Conservation (phyloP, 2,797 vertebrate species). For the Lagodon rhomboides region DNA sequence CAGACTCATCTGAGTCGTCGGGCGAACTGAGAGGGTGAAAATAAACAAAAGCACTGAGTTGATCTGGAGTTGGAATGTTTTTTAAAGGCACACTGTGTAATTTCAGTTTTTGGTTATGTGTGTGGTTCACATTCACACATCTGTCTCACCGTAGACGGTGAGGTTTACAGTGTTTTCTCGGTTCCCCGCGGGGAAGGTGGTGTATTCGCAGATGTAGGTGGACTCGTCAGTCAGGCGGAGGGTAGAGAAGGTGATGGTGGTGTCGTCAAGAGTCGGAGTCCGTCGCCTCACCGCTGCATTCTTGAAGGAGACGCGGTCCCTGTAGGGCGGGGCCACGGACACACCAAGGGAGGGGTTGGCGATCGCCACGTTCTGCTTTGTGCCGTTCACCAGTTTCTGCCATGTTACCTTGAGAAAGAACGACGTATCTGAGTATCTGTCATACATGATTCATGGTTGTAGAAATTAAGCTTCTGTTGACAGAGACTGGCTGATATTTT, state of each 20-base stretch:
- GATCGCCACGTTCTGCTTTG: constrained; percentile 97
- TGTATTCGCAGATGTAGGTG: constrained; percentile 98
- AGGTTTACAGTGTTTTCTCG: constrained; percentile 96
- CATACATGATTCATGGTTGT: neutral
- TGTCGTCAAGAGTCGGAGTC: constrained; percentile 91
- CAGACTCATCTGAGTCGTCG: constrained; percentile 91
- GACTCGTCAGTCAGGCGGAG: constrained; percentile 94
- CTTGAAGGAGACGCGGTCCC: constrained; percentile 91
- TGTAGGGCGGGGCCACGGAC: constrained; percentile 92
- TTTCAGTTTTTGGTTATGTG: too few relatives aligned
- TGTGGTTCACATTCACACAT: neutral
- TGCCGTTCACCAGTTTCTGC: constrained; percentile 95
- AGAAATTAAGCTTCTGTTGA: neutral
- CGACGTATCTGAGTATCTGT: neutral
- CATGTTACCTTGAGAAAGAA: constrained; percentile 87
- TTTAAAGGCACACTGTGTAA: neutral
- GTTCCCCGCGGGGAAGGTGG: constrained; percentile 96
- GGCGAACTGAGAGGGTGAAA: constrained; percentile 86
- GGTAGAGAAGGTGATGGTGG: constrained; percentile 91
- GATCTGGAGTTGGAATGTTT: too few relatives aligned
- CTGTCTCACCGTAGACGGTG: constrained; percentile 91
- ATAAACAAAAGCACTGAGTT: neutral
- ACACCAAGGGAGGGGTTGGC: constrained; percentile 95
- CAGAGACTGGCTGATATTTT: too few relatives aligned
- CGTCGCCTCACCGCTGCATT: constrained; percentile 90